Conservation (phyloP, 2,113 vertebrate species). For the Perca fluviatilis region DNA sequence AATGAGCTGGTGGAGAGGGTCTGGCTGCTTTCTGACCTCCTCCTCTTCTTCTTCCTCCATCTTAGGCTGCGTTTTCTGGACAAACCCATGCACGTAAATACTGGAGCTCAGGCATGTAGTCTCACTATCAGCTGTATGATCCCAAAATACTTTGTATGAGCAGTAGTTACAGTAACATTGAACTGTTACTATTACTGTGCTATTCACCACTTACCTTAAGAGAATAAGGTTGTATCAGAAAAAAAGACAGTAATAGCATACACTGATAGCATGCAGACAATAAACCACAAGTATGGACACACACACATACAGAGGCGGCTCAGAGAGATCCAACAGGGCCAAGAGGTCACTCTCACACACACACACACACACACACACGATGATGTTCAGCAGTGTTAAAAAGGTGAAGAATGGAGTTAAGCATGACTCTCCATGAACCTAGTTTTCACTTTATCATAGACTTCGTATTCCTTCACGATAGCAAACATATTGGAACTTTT, state of each 20-base stretch:
- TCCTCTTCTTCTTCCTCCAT: constrained; percentile 93
- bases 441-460: constrained; percentile 17
- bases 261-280: constrained; percentile 47
- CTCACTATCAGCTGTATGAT: not conserved
- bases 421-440: constrained; percentile 54
- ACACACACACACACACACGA: not conserved
- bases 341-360: not conserved
- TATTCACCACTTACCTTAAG: constrained; percentile 13
- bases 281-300: constrained; percentile 16
- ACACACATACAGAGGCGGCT: constrained; percentile 1
- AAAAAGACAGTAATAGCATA: constrained; percentile 1
- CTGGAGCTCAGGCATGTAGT: not conserved
- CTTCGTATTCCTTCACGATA: not conserved
- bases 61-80: constrained; percentile 91
- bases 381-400: constrained; percentile 35
- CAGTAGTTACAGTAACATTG: not conserved
- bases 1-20: constrained; percentile 98
- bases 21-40: constrained; percentile 89
- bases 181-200: not conserved
- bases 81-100: constrained; percentile 66
- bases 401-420: constrained; percentile 40
- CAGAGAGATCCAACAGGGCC: not conserved
- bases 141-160: not conserved
- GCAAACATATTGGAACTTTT: constrained; percentile 6
- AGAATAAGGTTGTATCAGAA: not conserved